A percentile compares a stretch with the other conserved stretches of the same genome.
phyloP scores from a whole-genome alignment of 2,888 invertebrate genomes.

The Eulithis prunata region DNA sequence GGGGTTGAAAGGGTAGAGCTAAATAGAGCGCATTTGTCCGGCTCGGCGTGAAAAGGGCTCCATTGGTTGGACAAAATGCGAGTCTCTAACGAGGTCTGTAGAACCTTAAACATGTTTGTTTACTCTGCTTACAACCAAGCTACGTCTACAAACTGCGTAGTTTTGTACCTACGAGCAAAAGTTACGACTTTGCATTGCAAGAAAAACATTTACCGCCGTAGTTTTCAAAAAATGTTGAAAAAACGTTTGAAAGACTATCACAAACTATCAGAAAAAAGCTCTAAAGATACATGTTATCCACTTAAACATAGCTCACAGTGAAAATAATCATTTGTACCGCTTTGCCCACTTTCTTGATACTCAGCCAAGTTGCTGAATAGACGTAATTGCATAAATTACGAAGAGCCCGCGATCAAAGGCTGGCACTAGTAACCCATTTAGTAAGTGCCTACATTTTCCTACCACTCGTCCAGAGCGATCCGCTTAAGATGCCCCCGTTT shows the following conservation, averaged over 20 bases:
- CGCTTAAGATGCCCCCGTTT: slow-evolving; percentile 42
- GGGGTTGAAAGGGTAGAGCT: slow-evolving; percentile 49
- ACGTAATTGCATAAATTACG: slow-evolving; percentile 67
- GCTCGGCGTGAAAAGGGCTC: slow-evolving; percentile 50
- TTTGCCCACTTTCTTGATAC: slow-evolving; percentile 53
- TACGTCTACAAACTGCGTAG: slow-evolving; percentile 33
- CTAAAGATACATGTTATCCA: background rate
- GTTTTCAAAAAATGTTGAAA: too few species aligned
- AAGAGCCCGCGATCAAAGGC: slow-evolving; percentile 59
- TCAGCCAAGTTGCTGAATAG: slow-evolving; percentile 54
- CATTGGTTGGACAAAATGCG: slow-evolving; percentile 48
- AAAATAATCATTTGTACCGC: slow-evolving; percentile 21
- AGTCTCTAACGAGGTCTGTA: slow-evolving; percentile 50
- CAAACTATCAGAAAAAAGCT: too few species aligned
- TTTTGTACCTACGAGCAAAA: slow-evolving; percentile 27
- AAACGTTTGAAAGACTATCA: too few species aligned
- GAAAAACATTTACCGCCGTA: background rate
- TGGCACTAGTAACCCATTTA: slow-evolving; percentile 35
- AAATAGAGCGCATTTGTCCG: slow-evolving; percentile 56
- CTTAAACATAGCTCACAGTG: slow-evolving; percentile 11
- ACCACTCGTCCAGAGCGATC: slow-evolving; percentile 45
- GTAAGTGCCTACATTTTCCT: slow-evolving; percentile 43
- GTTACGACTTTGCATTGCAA: slow-evolving; percentile 12
- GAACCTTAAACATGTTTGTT: slow-evolving; percentile 43
- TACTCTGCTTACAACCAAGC: slow-evolving; percentile 31